phyloP scores from a whole-genome alignment of 2,113 vertebrate species.

The Philantomba maxwellii region DNA sequence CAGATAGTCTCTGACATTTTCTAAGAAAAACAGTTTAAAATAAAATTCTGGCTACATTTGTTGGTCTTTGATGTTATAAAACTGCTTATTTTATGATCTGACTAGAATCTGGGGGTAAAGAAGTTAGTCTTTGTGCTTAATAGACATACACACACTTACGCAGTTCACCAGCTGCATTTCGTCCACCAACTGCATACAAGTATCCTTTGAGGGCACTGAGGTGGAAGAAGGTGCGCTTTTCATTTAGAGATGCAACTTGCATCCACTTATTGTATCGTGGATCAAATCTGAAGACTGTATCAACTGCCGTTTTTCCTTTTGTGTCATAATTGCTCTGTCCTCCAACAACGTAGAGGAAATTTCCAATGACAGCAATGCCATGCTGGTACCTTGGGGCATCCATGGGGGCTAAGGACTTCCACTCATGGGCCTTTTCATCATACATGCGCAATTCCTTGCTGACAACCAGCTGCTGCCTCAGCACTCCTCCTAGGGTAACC shows the following conservation, averaged over 20 bases:
- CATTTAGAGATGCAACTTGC: constrained; percentile 97
- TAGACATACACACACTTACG: constrained; percentile 80
- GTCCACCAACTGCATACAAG: constrained; percentile 95
- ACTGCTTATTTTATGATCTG: not conserved
- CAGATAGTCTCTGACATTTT: not conserved
- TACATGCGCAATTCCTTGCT: constrained; percentile 97
- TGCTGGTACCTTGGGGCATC: constrained; percentile 97
- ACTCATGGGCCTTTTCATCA: constrained; percentile 95
- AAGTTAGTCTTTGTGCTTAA: not conserved
- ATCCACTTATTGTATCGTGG: constrained; percentile 99
- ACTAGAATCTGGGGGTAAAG: not conserved
- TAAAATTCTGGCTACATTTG: not conserved
- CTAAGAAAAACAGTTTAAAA: not conserved
- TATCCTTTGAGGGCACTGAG: constrained; percentile 99
- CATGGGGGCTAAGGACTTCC: constrained; percentile 96
- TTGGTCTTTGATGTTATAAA: not conserved
- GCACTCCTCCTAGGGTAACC: constrained; percentile 94
- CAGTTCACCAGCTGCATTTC: constrained; percentile 96
- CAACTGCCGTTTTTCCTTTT: constrained; percentile 98
- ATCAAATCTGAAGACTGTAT: constrained; percentile 97
- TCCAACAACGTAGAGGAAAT: constrained; percentile 97
- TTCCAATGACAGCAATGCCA: constrained; percentile 97
- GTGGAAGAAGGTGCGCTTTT: constrained; percentile 99
- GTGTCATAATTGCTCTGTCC: constrained; percentile 99
- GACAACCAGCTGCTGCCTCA: constrained; percentile 97